Evolutionary conservation across 2,113 vertebrate species (phyloP), one percentile per base, ranked within the genome.

Genomic region (Corydoras maculifer): DNA sequence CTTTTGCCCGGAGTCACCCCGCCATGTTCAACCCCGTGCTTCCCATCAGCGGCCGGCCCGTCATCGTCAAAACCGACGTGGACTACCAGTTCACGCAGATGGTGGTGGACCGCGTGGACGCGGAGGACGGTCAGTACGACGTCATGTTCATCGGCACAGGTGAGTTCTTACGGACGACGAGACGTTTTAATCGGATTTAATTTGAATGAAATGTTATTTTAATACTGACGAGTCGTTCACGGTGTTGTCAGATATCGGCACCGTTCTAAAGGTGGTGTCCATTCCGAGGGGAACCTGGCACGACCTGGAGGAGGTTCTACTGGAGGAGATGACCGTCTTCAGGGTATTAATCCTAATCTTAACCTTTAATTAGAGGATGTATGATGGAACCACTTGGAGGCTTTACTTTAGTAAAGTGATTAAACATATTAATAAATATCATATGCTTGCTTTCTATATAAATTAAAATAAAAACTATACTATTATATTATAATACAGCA

Each of bases 111-210:
- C 89, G 93, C 76, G 97, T 98, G 0, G 97, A 98, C 1, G 97
- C 97, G 49, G 97, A 98, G 73, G 97, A 99, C 13, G 97, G 97
- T 9, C 94, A 96, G 3, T 99, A 99, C 5, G 95, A 99, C 0
- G 97, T 99, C 72, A 94, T 99, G 95, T 99, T 99, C 85, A 98
- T 99, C 15, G 97, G 96, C 83, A 99, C 97, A 90, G 96, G 93
- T 94, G 78, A 25, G 62, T 60, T 25, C 18, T 25, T 25, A 25
- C 18, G 18, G 18, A 25, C 18, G 18, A 25, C 18, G 18, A 25
- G 18, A 25, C 18, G 18, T 25, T 25, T 25, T 2, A 2, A 25
- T 25, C 18, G 18, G 18, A 25, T 25, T 25, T 25, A 25, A 2
- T 25, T 25, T 25, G 1, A 25, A 25, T 25, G 1, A 25, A 25